Evolutionary conservation across 2,113 vertebrate species (phyloP), one percentile per base, ranked within the genome.

Genomic region (Hypomesus transpacificus): DNA sequence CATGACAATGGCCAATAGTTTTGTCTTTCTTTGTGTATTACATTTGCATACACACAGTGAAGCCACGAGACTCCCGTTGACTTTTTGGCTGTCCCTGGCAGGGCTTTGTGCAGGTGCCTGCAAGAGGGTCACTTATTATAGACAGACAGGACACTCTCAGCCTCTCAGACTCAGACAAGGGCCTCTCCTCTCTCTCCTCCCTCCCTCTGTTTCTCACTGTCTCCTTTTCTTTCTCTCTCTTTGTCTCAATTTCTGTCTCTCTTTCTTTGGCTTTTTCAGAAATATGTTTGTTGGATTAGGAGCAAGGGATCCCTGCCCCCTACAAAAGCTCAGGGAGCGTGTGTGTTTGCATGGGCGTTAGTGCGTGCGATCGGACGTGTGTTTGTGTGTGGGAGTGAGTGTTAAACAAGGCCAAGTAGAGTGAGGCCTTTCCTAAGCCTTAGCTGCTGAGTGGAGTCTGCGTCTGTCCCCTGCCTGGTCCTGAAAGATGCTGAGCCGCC

Each of bases 261-360:
- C 9, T 22, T 21, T 59, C n/a, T 59, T 26, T 54, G 46, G 21
- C 28, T 57, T 59, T 26, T 28, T 52, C 60, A 78, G 73, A 74
- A 87, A 84, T 84, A 83, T 86, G 82, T 82, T 77, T 78, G 28
- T 74, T 83, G 86, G 84, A 90, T 88, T 85, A 83, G 81, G 74
- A 72, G 71, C 72, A 76, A 79, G 72, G 17, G 79, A 84, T 86
- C 59, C 50, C 28, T 34, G 51, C 22, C 76, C 69, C 80, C 80
- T 79, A 78, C 73, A 80, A 69, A 80, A 75, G 82, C 85, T 78
- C 67, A 58, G 75, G 9, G 26, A 76, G 75, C 66, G 73, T 22
- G 69, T 75, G n/a, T 50, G 14, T 60, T 17, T 39, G 62, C 28
- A 17, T 28, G 61, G 61, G 67, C 39, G 34, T 56, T 11, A 3